phyloP scores from a whole-genome alignment of 2,113 vertebrate species.

The Rhabdomys dilectus region DNA sequence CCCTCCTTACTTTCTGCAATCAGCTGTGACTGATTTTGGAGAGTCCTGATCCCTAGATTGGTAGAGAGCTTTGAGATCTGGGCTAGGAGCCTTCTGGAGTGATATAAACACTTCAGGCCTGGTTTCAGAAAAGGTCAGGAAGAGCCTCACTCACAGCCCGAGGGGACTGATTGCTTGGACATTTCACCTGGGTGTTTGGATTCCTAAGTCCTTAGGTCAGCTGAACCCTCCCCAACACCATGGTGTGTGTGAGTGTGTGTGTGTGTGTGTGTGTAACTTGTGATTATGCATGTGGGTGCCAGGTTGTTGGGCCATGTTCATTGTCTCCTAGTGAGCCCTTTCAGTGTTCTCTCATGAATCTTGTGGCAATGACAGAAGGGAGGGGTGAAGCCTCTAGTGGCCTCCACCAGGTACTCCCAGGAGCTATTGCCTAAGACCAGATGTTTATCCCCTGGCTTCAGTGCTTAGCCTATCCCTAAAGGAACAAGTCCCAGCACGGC shows the following conservation, averaged over 20 bases:
- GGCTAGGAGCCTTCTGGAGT: neutral
- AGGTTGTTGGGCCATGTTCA: no score
- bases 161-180: neutral
- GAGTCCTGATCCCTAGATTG: neutral
- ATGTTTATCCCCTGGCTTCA: neutral
- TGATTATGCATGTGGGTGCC: neutral
- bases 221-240: neutral
- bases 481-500: slow-evolving; percentile 49
- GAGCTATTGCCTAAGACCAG: neutral
- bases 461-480: neutral
- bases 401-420: neutral
- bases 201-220: neutral
- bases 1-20: no score
- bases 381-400: neutral
- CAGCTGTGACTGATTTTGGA: neutral
- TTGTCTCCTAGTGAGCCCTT: neutral
- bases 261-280: neutral
- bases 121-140: neutral
- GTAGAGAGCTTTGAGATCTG: neutral
- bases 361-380: no score
- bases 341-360: neutral
- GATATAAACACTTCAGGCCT: neutral
- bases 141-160: neutral
- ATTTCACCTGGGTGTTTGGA: neutral
- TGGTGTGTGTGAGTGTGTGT: no score